Evolutionary conservation across 2,888 invertebrate species (phyloP), one percentile per base, ranked within the genome.

Genomic region (Neoaliturus tenellus): DNA sequence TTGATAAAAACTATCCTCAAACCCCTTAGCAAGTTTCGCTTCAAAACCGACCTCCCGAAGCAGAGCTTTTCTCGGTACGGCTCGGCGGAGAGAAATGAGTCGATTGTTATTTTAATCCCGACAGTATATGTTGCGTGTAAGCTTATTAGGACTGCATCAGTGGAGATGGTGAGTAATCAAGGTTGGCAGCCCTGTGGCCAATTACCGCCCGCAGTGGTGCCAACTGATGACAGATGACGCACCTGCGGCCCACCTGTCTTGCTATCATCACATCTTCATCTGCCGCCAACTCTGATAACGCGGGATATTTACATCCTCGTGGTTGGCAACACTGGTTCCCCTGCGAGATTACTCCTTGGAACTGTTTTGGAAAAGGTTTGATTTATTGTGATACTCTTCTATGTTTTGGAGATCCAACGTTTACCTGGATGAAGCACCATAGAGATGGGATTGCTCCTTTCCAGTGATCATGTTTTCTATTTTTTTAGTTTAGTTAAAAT

Each of bases 81-180:
- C 39, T 39, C 39, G 62, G 17, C 62, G 5, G 10, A 31, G 62
- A 62, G 62, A 28, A 62, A 25, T 62, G 62, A 62, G 25, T 62
- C 62, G 31, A 62, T 62, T 62, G 62, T 62, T 62, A 62, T 62
- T 62, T 62, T 62, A 62, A 31, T 28, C 25, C 62, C 31, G 62
- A 62, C 31, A 12, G 31, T 62, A 62, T 62, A 62, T 62, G 62
- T 62, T 5, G 62, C 62, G 62, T 62, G 62, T 62, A 62, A 62
- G 62, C 62, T 62, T 62, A 62, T 62, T 62, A 62, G 62, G 31
- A 62, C 62, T 62, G 62, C 62, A 62, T 62, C 62, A 62, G 28
- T 62, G 62, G 62, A 62, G 62, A 62, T 62, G 62, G 62, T 62
- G 62, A 62, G 62, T 62, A 62, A 62, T 62, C 62, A 62, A 62